Base-by-base conservation (phyloP, 2,888 invertebrate genomes). In the Sialis lutaria region DNA sequence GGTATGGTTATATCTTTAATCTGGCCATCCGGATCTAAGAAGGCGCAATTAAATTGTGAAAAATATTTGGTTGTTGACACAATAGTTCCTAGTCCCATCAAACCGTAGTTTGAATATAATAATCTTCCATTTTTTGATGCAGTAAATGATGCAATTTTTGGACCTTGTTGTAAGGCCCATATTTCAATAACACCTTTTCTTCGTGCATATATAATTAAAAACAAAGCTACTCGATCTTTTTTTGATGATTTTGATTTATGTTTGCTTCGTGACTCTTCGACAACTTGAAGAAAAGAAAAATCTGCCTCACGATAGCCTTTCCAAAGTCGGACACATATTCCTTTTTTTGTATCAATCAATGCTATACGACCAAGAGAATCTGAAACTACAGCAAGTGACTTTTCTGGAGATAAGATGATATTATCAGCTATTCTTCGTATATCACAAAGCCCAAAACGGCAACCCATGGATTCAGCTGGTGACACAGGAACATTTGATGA, bases 241-340 rank as follows among this genome's bases (percentile, higher is more conserved):
- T 45, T 42, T 10, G 39, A 39, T 6, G 44, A 33, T 9, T 44
- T 48, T 59, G 57, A 31, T 58, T 53, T 1, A 56, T 60, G 31
- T 61, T 60, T 5, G 61, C 51, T 2, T 59, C 57, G 49, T 49
- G 63, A 65, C 50, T 75, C 77, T 58, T 88, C 86, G 33, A 73
- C 70, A 1, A 88, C 84, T 65, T 89, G 85, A 40, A 96, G 69
- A 77, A 95, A 97, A 2, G 88, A 90, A 61, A 92, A 89, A 61
- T 96, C 88, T 0, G 96, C 95, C 61, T 96, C 91, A 45, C 96
- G 73, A 63, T 92, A 97, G 4, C 97, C 96, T 69, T 96, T 96
- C 75, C 93, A 92, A 59, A 95, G 79, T 45, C 90, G 73, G 37
- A 93, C 67, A 30, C 86, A 78, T 46, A 84, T 73, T 1, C 92